Base-by-base conservation (phyloP, 2,113 vertebrate genomes). In the Spea multiplicata region DNA sequence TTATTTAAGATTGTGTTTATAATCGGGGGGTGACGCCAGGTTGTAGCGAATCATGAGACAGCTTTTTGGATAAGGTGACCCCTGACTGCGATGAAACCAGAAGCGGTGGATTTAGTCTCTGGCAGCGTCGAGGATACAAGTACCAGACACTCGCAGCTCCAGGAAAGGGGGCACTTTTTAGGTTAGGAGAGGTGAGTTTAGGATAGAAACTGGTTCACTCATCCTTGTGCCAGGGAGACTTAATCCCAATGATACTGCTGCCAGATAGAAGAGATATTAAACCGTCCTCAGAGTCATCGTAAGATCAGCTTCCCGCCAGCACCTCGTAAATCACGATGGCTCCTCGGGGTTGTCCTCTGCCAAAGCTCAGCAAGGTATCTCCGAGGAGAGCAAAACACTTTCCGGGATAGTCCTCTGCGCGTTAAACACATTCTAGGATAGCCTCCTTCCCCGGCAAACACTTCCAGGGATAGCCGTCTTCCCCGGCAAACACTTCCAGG, bases 291-390 rank as follows among this genome's bases (percentile, higher is more conserved):
- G 44, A 59, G 75, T 70, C 16, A 10, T 6, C 61, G 75, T 70
- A 62, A 77, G 76, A 72, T 72, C 76, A 78, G 76, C 67, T 72
- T 66, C 49, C 76, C 66, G 76, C 76, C 76, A 78, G 65, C 76
- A 78, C 69, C 62, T 49, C 72, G 72, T 78, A 78, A 78, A 78
- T 78, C 69, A 78, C 12, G 46, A 2, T 72, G 47, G 10, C 69
- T 72, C 30, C 61, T 78, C 67, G 30, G 53, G 16, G 45, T n/a
- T 71, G 52, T 70, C 6, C 45, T 14, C 17, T 44, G 49, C 76
- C 59, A 72, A 53, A 72, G 30, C 66, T 13, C 44, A n/a, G 12
- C 57, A 52, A 9, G 17, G 57, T 76, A 61, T 44, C 30, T 16
- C 61, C 4, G 8, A 17, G n/a, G 16, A 4, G 61, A 30, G 61